Base-by-base conservation (phyloP, 2,113 vertebrate genomes). In the Phainopepla nitens region DNA sequence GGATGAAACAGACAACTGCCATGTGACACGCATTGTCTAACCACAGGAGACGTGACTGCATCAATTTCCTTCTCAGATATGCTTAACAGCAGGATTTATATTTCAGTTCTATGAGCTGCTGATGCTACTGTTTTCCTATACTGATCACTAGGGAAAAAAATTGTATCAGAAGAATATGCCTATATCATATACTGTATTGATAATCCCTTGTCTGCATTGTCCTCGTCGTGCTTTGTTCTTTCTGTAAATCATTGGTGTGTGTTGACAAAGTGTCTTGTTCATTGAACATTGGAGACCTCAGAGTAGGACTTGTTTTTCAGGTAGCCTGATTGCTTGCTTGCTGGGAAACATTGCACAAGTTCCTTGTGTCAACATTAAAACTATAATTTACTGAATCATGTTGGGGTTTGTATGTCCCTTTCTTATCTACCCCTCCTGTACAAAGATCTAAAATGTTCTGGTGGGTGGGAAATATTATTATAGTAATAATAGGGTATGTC, bases 21-120 rank as follows among this genome's bases (percentile, higher is more conserved):
- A 98, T 0, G 98, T 99, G 75, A 99, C 98, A 6, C 44, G 80
- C 56, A 97, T 99, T 29, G 27, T 96, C 45, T 99, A 97, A 98
- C 24, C 20, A 41, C 22, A 25, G 31, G 35, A 92, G 71, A 47
- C 65, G 6, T 54, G 25, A 51, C 24, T 28, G 25, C 24, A 10
- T 61, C 54, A 2, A 25, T 23, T 82, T 75, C 60, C 54, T 82
- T 22, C 15, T 18, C 28, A 36, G 50, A 66, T 36, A 54, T 33
- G 85, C 79, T 51, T 33, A 29, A 33, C 31, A 82, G 69, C 21
- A 49, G 56, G 82, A 44, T 47, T 51, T 90, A 23, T 53, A 89
- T 95, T 91, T 93, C 86, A 62, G 94, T 93, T 86, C 91, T 87
- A 28, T 45, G 93, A 95, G 87, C 94, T 78, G 92, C 89, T 81